phyloP scores from a whole-genome alignment of 2,888 invertebrate species.

The Spodoptera exigua region DNA sequence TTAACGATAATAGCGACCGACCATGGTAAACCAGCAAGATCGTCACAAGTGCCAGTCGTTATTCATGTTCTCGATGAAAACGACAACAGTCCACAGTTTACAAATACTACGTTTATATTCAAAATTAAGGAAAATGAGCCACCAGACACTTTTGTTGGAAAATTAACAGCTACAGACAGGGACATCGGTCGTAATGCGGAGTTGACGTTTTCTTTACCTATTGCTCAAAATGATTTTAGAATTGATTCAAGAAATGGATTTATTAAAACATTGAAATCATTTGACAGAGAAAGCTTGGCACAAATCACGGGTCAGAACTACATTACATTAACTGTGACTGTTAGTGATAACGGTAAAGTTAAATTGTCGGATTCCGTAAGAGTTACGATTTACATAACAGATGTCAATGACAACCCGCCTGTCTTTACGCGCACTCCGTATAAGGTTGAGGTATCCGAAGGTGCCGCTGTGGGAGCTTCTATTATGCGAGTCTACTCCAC shows the following conservation, averaged over 20 bases:
- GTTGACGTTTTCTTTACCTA: constrained; percentile 93
- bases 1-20: constrained; percentile 95
- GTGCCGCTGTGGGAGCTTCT: constrained; percentile 93
- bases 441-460: constrained; percentile 97
- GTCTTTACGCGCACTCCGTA: constrained; percentile 95
- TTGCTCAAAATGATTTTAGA: constrained; percentile 94
- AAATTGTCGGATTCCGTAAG: constrained; percentile 95
- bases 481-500: constrained; percentile 95
- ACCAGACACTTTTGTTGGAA: constrained; percentile 97
- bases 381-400: constrained; percentile 95
- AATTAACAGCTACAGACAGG: constrained; percentile 95
- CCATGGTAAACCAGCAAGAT: constrained; percentile 93
- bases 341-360: constrained; percentile 94
- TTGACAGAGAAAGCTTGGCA: constrained; percentile 96
- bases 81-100: constrained; percentile 98
- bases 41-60: constrained; percentile 96
- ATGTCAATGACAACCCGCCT: constrained; percentile 97
- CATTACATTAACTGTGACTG: constrained; percentile 95
- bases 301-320: constrained; percentile 93
- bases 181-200: constrained; percentile 98
- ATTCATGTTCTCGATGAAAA: constrained; percentile 98
- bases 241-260: constrained; percentile 97
- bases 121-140: constrained; percentile 96
- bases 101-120: constrained; percentile 96
- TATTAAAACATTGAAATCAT: constrained; percentile 94